Evolutionary conservation across 2,888 invertebrate genomes (phyloP), one percentile per base, ranked within the genome.

Genomic region (Catocala fraxini): DNA sequence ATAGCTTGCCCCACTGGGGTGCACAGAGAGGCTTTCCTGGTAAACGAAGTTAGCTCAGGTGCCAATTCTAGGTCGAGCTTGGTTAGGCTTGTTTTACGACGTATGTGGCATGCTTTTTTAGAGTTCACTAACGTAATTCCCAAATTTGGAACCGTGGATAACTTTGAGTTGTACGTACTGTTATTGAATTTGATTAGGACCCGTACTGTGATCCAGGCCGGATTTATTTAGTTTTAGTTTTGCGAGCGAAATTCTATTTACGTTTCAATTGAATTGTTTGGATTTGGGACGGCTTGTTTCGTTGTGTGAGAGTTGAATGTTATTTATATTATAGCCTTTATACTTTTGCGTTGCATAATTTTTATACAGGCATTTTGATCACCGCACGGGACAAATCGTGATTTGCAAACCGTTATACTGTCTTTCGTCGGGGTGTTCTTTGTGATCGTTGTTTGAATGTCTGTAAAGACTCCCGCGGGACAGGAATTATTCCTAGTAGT

Each of bases 1-100:
- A 39, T 68, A 13, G 13, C 63, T 77, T 78, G 41, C 2, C 11
- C 66, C 71, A 60, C 59, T 63, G 41, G 51, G 65, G 63, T 79
- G 79, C 74, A 80, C 78, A 83, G 74, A 83, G 80, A 85, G 85
- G 84, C 86, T 84, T 82, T 84, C 65, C 80, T 77, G 75, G 85
- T 85, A 82, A 90, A 90, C 86, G 85, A 88, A 89, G 88, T 89
- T 88, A 89, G 84, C 83, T 80, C 86, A 89, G 88, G 89, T 88
- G 90, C 87, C 89, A 89, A 89, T 88, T 85, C 85, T 75, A 77
- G 79, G 79, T 79, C 75, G 75, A 72, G 83, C 84, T 79, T 82
- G 84, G 84, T 82, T 85, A 83, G 83, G 75, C 83, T 82, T 82
- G 85, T 85, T 87, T 84, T 80, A 84, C 80, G 84, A 81, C 78